phyloP scores from a whole-genome alignment of 2,888 invertebrate species.

The Xiphydria camelus region DNA sequence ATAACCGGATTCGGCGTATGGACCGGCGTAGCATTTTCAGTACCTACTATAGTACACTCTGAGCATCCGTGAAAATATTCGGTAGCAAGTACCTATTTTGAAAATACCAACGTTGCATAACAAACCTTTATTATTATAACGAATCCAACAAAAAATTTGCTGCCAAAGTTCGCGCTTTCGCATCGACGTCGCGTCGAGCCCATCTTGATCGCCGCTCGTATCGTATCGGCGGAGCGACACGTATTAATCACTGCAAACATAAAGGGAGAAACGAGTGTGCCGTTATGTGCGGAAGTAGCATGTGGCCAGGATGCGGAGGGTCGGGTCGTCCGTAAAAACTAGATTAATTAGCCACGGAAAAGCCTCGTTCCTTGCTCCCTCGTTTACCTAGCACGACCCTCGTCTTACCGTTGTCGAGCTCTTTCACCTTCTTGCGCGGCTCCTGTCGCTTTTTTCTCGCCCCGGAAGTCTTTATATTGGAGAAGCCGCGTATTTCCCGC shows the following conservation, averaged over 20 bases:
- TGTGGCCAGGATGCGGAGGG: neutral
- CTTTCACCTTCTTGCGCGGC: slow-evolving; percentile 22
- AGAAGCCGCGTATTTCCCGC: no score
- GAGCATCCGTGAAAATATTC: no score
- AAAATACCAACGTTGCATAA: no score
- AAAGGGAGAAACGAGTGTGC: no score
- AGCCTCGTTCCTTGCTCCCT: slow-evolving; percentile 21
- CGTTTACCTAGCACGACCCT: slow-evolving; percentile 27
- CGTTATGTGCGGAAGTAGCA: neutral
- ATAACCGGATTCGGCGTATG: no score
- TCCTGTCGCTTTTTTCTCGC: slow-evolving; percentile 20
- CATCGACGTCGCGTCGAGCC: no score
- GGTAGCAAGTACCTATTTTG: no score
- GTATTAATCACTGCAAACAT: neutral
- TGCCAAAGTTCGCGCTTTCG: no score
- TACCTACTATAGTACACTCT: no score
- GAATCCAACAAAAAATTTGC: no score
- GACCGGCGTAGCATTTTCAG: no score
- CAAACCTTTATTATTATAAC: no score
- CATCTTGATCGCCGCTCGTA: slow-evolving; percentile 12
- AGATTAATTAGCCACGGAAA: slow-evolving; percentile 37
- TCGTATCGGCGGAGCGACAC: slow-evolving; percentile 13
- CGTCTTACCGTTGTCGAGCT: slow-evolving; percentile 20
- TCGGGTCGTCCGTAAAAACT: slow-evolving; percentile 22
- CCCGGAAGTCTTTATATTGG: slow-evolving; percentile 15